phyloP scores from a whole-genome alignment of 2,888 invertebrate genomes.

The Melieria picta region DNA sequence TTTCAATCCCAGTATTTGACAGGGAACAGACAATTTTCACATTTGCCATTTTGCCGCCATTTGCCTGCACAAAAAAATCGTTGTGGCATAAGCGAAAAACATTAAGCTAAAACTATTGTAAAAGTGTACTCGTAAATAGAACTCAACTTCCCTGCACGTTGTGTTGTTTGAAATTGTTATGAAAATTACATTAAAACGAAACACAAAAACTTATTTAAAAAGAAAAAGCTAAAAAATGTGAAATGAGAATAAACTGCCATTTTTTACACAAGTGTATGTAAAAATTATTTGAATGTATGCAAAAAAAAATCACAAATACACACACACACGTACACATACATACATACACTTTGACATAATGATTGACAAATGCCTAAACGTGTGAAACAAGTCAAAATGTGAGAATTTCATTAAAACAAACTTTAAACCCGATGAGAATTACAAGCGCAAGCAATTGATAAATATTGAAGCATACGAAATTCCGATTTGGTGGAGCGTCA shows the following conservation, averaged over 20 bases:
- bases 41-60: neutral
- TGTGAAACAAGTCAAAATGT: constrained; percentile 9
- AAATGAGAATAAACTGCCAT: constrained; percentile 57
- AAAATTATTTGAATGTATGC: constrained; percentile 54
- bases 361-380: neutral
- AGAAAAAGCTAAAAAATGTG: constrained; percentile 43
- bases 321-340: constrained; percentile 24
- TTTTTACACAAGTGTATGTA: constrained; percentile 60
- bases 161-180: constrained; percentile 40
- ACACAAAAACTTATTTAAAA: neutral
- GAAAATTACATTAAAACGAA: constrained; percentile 38
- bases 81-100: constrained; percentile 2
- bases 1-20: no score
- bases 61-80: neutral
- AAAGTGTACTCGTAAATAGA: neutral
- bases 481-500: constrained; percentile 1
- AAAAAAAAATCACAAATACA: constrained; percentile 34
- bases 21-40: no score
- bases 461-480: no score
- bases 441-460: neutral
- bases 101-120: neutral
- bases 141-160: constrained; percentile 31
- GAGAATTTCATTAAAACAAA: constrained; percentile 18
- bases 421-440: constrained; percentile 8
- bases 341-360: constrained; percentile 12